Percentiles rank a stretch among this genome's conserved stretches.
These are phyloP conservation scores for Mustelus asterias DNA, from an alignment of 2,113 vertebrate genomes.

Conservation along the genomic window DNA sequence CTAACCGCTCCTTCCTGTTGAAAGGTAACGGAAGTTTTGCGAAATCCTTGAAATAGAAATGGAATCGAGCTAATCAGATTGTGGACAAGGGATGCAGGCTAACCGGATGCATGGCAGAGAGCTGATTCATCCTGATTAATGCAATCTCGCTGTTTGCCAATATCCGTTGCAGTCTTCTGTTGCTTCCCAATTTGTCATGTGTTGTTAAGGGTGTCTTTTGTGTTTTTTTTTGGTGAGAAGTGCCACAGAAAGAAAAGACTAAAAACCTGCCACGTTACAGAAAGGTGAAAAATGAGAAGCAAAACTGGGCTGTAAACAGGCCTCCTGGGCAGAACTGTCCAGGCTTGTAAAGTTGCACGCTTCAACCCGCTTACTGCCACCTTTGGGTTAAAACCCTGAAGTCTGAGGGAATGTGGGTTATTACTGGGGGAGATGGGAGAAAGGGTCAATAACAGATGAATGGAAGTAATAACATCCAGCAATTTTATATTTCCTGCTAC, in stretches of 20 bases:
- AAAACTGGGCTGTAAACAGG: too few species aligned
- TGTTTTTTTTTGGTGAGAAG: neutral
- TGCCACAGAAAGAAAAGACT: neutral
- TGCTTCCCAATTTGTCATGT: slow-evolving; percentile 37
- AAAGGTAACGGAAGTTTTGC: slow-evolving; percentile 37
- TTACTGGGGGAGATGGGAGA: neutral
- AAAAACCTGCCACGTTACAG: neutral
- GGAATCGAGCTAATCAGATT: slow-evolving; percentile 29
- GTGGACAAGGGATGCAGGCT: slow-evolving; percentile 26
- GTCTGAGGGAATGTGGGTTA: neutral
- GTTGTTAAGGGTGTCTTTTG: slow-evolving; percentile 36
- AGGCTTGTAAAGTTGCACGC: too few species aligned
- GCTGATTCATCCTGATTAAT: slow-evolving; percentile 42
- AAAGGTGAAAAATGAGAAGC: neutral
- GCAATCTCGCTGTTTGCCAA: slow-evolving; percentile 38
- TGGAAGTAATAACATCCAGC: neutral
- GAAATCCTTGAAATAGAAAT: slow-evolving; percentile 23
- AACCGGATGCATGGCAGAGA: slow-evolving; percentile 31
- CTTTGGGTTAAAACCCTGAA: neutral
- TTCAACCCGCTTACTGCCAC: neutral
- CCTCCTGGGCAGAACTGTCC: neutral
- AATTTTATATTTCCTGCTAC: neutral
- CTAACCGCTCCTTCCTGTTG: slow-evolving; percentile 29
- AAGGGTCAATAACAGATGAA: neutral
- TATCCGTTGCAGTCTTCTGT: slow-evolving; percentile 38